These are phyloP conservation scores for Sinohyriopsis cumingii DNA, from an alignment of 2,888 invertebrate genomes.

Conservation along the genomic window DNA sequence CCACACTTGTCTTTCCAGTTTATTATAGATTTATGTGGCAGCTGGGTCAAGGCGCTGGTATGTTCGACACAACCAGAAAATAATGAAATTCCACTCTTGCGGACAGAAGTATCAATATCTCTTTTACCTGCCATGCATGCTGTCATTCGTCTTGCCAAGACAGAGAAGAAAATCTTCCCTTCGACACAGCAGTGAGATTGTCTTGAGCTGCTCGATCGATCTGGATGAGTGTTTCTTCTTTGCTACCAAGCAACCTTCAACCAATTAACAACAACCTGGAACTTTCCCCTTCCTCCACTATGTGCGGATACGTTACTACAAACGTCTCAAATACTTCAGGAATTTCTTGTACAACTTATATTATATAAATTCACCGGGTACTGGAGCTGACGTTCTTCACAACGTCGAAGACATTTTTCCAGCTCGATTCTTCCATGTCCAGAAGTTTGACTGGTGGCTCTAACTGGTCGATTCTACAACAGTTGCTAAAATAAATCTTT, in stretches of 20 bases:
- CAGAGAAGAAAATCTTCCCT: conserved; percentile 25
- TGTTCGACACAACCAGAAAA: conserved; percentile 26
- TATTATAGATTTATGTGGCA: conserved; percentile 14
- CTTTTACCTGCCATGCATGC: conserved; percentile 13
- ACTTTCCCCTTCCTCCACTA: too few relatives aligned
- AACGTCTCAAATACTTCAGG: too few relatives aligned
- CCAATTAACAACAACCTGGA: conserved; percentile 3
- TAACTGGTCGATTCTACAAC: too few relatives aligned
- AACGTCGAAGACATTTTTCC: too few relatives aligned
- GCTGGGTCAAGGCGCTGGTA: conserved; percentile 18
- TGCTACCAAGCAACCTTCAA: conserved; percentile 18
- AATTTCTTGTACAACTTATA: too few relatives aligned
- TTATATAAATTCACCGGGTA: too few relatives aligned
- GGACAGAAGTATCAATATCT: conserved; percentile 23
- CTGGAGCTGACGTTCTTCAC: too few relatives aligned
- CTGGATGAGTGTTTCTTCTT: conserved; percentile 16
- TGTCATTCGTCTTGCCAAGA: conserved; percentile 15
- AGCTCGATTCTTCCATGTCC: too few relatives aligned
- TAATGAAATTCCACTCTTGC: conserved; percentile 26
- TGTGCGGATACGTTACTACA: too few relatives aligned
- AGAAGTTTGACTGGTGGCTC: too few relatives aligned
- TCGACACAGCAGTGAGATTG: conserved; percentile 29
- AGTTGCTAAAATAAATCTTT: too few relatives aligned
- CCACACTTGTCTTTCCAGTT: conserved; percentile 9
- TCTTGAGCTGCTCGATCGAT: conserved; percentile 21